Base-by-base conservation (phyloP, 2,888 invertebrate species). In the Seira sanloemensis region DNA sequence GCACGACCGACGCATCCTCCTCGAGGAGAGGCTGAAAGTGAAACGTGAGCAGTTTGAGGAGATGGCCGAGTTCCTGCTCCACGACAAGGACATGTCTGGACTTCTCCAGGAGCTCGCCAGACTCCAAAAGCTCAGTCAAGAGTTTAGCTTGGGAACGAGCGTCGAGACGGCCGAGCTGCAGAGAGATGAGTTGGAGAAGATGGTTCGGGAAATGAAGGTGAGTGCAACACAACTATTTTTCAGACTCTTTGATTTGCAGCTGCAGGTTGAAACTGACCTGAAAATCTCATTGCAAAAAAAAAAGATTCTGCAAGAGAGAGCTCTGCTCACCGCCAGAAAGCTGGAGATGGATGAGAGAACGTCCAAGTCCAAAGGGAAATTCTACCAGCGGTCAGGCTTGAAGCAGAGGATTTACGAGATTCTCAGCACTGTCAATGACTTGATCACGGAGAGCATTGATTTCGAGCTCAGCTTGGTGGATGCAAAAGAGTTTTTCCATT, bases 11-110 rank as follows among this genome's bases (percentile, higher is more conserved):
- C 92, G 96, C 85, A 94, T 94, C 90, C 92, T 93, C 87, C 92
- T 96, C 84, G 96, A 96, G 91, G 92, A 88, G n/a, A 78, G 83
- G 66, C 94, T 94, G 92, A 93, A 93, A 88, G 93, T 93, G 88
- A 92, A 95, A 88, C 95, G 95, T 91, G 93, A 93, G 5, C 94
- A 95, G 90, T 92, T 96, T 89, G 96, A 96, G 90, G 96, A 96
- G 91, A 95, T 95, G 89, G 92, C 96, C 84, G 95, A 95, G 50
- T 96, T 80, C 94, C 95, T 69, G 92, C 95, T 89, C 91, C 96
- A 50, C 95, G 95, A 71, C 93, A 94, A 78, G 68, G 96, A 96
- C 91, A 92, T 96, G 73, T 92, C 93, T 69, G 93, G 94, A 87
- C 91, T 95, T 27, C 94, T 95, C 90, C 92, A 93, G 21, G 92